These are phyloP conservation scores for Reticulitermes lucifugus DNA, from an alignment of 2,888 invertebrate genomes.

Conservation along the genomic window DNA sequence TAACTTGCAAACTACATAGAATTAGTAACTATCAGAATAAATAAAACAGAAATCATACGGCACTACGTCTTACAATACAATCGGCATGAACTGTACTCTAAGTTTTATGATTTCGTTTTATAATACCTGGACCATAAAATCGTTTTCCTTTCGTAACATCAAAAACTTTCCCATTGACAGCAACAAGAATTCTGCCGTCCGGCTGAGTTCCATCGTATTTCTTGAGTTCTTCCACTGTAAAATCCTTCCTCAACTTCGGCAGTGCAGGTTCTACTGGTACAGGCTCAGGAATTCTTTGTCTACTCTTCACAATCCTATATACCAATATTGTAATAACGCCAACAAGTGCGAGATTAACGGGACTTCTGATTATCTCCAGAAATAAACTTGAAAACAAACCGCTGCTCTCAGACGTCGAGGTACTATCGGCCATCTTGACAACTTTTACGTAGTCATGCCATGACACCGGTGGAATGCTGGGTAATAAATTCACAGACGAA, in stretches of 20 bases:
- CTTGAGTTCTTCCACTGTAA: constrained; percentile 88
- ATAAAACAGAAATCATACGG: too few species aligned
- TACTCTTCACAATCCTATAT: constrained; percentile 78
- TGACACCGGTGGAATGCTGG: constrained; percentile 26
- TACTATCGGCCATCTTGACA: constrained; percentile 50
- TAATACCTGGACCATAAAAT: constrained; percentile 95
- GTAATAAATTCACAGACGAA: background rate
- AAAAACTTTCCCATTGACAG: constrained; percentile 94
- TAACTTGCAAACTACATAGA: too few species aligned
- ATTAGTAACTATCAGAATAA: too few species aligned
- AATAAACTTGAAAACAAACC: constrained; percentile 61
- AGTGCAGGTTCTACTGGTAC: constrained; percentile 70
- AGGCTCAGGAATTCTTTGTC: constrained; percentile 56
- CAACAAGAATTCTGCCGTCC: constrained; percentile 90
- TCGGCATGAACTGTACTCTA: background rate
- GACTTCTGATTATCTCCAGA: constrained; percentile 75
- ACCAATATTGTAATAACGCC: constrained; percentile 76
- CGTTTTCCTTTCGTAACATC: constrained; percentile 91
- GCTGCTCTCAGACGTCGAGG: constrained; percentile 30
- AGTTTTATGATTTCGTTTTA: background rate
- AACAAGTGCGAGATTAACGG: constrained; percentile 77
- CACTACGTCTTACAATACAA: background rate
- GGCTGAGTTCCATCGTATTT: constrained; percentile 87
- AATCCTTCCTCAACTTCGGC: constrained; percentile 88
- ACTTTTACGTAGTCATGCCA: constrained; percentile 48